phyloP scores from a whole-genome alignment of 2,888 invertebrate species.

The Lottia scabra region DNA sequence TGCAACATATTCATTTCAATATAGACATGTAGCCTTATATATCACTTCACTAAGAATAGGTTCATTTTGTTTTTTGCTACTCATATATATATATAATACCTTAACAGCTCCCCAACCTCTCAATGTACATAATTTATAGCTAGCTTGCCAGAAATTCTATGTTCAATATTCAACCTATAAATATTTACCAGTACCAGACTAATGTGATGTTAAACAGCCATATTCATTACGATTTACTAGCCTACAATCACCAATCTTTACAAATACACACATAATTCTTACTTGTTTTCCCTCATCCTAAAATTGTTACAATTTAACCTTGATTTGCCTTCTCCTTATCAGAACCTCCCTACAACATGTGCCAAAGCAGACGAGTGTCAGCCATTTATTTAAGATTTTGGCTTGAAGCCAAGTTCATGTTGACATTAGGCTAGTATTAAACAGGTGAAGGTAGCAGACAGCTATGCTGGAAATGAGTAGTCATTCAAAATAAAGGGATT shows the following conservation, averaged over 20 bases:
- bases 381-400: constrained; percentile 5
- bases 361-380: constrained; percentile 6
- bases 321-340: background rate
- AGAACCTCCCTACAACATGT: background rate
- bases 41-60: no score
- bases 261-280: no score
- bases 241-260: background rate
- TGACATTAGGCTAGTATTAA: constrained; percentile 1
- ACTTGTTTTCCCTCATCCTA: background rate
- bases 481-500: no score
- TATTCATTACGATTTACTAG: background rate
- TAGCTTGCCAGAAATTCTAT: background rate
- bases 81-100: no score
- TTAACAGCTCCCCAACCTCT: no score
- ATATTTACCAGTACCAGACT: background rate
- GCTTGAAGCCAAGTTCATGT: background rate
- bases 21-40: no score
- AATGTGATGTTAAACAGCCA: background rate
- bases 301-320: background rate
- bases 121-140: background rate
- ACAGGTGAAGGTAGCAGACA: background rate
- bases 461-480: background rate
- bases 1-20: no score
- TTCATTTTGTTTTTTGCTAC: no score
- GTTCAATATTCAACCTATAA: background rate